Conservation (phyloP, 1,140 invertebrate species). For the Zaprionus taronus region DNA sequence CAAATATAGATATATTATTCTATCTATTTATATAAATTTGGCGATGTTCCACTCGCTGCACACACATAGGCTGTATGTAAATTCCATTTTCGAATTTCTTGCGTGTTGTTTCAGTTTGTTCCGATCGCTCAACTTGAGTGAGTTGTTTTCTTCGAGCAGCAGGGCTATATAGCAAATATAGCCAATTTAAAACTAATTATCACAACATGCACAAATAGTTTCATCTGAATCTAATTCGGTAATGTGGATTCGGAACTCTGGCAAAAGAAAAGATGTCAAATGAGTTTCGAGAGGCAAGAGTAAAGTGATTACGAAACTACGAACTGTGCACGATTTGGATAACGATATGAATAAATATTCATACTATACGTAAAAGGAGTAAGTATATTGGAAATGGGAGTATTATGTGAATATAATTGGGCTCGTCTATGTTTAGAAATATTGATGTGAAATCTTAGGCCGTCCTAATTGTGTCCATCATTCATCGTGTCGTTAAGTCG, state of each 20-base stretch:
- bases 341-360: conserved; percentile 26
- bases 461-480: conserved; percentile 68
- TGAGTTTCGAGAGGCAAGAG: conserved; percentile 16
- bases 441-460: conserved; percentile 25
- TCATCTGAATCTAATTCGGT: conserved; percentile 69
- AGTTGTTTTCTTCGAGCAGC: conserved; percentile 60
- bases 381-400: conserved; percentile 24
- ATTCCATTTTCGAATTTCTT: conserved; percentile 71
- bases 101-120: conserved; percentile 67
- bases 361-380: conserved; percentile 33
- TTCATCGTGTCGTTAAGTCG: conserved; percentile 57
- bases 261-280: conserved; percentile 13
- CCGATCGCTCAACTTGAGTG: conserved; percentile 78
- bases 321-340: conserved; percentile 27
- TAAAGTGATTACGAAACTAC: conserved; percentile 50
- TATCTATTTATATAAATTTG: conserved; percentile 74
- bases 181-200: conserved; percentile 37
- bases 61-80: conserved; percentile 55
- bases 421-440: conserved; percentile 10
- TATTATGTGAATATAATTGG: not conserved
- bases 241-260: conserved; percentile 71
- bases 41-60: conserved; percentile 57
- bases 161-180: conserved; percentile 37
- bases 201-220: conserved; percentile 51
- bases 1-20: conserved; percentile 67